phyloP scores from a whole-genome alignment of 2,797 vertebrate species.

The Cirrhinus mrigala region DNA sequence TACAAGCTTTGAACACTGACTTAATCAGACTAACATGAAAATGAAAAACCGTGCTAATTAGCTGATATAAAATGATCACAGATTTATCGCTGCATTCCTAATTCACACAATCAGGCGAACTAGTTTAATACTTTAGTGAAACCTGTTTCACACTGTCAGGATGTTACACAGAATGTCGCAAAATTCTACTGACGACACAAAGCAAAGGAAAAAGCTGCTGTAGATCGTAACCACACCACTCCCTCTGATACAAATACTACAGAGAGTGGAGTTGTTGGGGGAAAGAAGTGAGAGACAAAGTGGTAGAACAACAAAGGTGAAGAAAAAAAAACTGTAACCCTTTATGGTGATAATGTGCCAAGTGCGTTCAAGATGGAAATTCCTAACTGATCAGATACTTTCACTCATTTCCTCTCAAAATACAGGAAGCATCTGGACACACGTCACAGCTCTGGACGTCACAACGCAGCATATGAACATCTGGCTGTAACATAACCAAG shows the following conservation, averaged over 20 bases:
- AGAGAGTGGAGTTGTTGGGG: not conserved
- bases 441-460: conserved; percentile 8
- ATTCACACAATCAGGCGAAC: not conserved
- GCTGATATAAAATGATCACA: not conserved
- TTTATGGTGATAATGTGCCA: not conserved
- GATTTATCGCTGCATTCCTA: not conserved
- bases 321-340: not conserved
- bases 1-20: not conserved
- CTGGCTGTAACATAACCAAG: not conserved
- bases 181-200: not conserved
- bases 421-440: conserved; percentile 22
- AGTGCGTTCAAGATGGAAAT: conserved; percentile 27
- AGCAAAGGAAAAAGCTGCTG: conserved; percentile 30
- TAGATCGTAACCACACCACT: not conserved
- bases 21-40: not conserved
- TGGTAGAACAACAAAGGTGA: not conserved
- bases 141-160: not conserved
- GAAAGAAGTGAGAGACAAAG: conserved; percentile 31
- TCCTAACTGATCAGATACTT: conserved; percentile 12
- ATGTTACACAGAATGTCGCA: conserved; percentile 7
- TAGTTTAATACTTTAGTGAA: not conserved
- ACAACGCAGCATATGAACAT: not conserved
- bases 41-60: not conserved
- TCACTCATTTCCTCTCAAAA: conserved; percentile 40
- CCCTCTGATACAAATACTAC: conserved; percentile 2